These are phyloP conservation scores for Pseudocheirus occidentalis DNA, from an alignment of 2,797 vertebrate species.

Conservation along the genomic window DNA sequence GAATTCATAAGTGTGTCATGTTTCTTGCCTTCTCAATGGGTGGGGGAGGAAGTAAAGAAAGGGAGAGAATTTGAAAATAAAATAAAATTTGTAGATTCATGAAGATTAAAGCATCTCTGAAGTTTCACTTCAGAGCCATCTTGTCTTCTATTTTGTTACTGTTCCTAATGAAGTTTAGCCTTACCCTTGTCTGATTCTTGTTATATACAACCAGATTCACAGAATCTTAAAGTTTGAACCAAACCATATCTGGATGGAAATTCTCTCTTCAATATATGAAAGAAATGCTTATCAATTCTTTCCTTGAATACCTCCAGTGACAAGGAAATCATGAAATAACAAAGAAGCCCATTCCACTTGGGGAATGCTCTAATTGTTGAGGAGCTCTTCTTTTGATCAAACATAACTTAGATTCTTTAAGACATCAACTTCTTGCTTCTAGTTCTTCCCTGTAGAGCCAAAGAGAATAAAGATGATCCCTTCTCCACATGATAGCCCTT, in stretches of 20 bases:
- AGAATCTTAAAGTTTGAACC: not conserved
- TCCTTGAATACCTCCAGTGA: not conserved
- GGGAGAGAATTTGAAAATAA: not conserved
- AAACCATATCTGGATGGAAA: not conserved
- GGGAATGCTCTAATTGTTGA: not conserved
- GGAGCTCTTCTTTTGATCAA: not conserved
- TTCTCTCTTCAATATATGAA: not conserved
- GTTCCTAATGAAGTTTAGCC: not conserved
- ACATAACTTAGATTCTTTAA: not conserved
- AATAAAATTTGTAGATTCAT: not conserved
- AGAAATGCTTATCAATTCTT: not conserved
- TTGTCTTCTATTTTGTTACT: not conserved
- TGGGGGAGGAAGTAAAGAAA: not conserved
- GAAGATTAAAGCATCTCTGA: not conserved
- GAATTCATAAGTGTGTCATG: not conserved
- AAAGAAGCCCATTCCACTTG: not conserved
- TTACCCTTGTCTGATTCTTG: not conserved
- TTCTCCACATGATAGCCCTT: not conserved
- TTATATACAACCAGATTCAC: not conserved
- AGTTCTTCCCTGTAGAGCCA: not conserved
- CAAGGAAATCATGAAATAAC: not conserved
- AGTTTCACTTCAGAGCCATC: not conserved
- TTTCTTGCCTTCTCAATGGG: not conserved
- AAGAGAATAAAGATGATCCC: not conserved
- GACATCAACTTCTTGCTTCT: not conserved